Base-by-base conservation (phyloP, 2,888 invertebrate genomes). In the Drosophila greeni region DNA sequence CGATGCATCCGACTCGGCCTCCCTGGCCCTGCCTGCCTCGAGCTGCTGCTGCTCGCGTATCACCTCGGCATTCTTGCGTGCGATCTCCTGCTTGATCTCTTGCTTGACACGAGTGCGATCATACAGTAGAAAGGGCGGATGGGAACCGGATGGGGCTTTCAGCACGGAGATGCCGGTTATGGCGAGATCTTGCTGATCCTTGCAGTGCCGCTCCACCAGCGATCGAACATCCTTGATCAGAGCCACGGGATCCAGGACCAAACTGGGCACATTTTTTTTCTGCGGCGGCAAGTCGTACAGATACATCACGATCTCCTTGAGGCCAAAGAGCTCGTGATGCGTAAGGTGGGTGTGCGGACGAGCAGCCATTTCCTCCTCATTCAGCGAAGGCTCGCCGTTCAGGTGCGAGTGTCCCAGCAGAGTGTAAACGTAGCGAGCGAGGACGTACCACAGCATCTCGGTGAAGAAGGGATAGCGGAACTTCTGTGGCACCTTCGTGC, bases 381-480 rank as follows among this genome's bases (percentile, higher is more conserved):
- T 82, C 47, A 85, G 79, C 48, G 88, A 88, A 3, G 81, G 72
- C 58, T 87, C 88, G 5, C 86, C 86, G 7, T 92, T 91, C 51
- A 97, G 90, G 88, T 97, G 96, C 42, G 94, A 94, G 66, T 94
- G 92, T 0, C 97, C 97, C 58, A 97, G 90, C 53, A 98, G 89
- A 59, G 95, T 95, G 76, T 93, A 93, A 34, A 98, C 96, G 89
- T 98, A 98, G 40, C 96, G 92, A 82, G 97, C 97, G 75, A 98
- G 90, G 39, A 98, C 97, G 90, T 98, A 99, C 98, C 99, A 99
- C 65, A 97, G 90, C 94, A 99, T 97, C 90, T 99, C 98, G 14
- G 96, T 97, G 90, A 97, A 99, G 90, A 98, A 98, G 1, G 99
- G 99, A 88, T 98, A 99, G 0, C 99, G 94, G 90, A 98, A 99